phyloP scores from a whole-genome alignment of 1,140 invertebrate species.

The Pteromalus puparum region DNA sequence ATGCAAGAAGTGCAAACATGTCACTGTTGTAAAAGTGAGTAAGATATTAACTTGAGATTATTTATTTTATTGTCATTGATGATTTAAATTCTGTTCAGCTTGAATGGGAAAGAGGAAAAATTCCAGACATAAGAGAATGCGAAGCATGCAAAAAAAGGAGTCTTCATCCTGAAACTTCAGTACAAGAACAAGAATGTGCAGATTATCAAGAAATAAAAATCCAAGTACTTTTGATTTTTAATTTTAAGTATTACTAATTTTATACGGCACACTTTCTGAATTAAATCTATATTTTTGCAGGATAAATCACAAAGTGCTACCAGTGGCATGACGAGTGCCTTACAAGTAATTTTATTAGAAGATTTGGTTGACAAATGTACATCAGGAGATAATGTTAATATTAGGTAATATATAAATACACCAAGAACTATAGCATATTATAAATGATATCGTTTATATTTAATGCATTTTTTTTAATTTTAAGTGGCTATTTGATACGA shows the following conservation, averaged over 20 bases:
- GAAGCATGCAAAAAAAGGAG: conserved; percentile 62
- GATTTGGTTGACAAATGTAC: conserved; percentile 92
- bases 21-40: conserved; percentile 79
- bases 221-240: conserved; percentile 75
- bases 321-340: conserved; percentile 59
- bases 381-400: conserved; percentile 90
- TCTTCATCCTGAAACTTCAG: conserved; percentile 72
- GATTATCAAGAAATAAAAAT: conserved; percentile 96
- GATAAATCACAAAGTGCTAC: conserved; percentile 61
- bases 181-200: conserved; percentile 82
- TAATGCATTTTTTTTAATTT: conserved; percentile 52
- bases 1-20: conserved; percentile 87
- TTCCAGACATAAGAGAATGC: conserved; percentile 65
- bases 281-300: conserved; percentile 55
- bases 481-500: conserved; percentile 85
- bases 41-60: not conserved
- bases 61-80: conserved; percentile 2
- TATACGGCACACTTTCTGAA: not conserved
- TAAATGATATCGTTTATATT: conserved; percentile 21
- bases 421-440: conserved; percentile 12
- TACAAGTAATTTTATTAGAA: conserved; percentile 84
- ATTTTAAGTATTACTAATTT: conserved; percentile 42
- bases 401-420: conserved; percentile 79
- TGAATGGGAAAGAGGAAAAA: conserved; percentile 69
- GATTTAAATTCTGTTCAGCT: conserved; percentile 59